These are phyloP conservation scores for Karalla daura DNA, from an alignment of 2,797 vertebrate species.

Conservation along the genomic window DNA sequence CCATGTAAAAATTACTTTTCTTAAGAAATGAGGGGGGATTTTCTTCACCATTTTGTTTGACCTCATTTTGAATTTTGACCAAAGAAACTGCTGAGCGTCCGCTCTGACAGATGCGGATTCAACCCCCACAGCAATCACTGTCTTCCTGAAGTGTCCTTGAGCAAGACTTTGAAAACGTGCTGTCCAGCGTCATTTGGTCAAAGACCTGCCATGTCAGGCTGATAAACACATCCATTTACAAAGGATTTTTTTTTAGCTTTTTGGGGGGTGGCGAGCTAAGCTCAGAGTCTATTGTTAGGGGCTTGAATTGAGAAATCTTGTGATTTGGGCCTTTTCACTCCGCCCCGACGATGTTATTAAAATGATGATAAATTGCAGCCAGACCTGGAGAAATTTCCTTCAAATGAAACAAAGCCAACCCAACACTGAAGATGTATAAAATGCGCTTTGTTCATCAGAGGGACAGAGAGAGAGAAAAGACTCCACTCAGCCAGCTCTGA, in stretches of 20 bases:
- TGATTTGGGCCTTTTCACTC: constrained; percentile 39
- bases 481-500: constrained; percentile 93
- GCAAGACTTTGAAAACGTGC: constrained; percentile 1
- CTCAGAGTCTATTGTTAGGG: constrained; percentile 33
- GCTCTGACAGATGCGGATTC: neutral
- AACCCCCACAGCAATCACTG: constrained; percentile 1
- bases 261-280: neutral
- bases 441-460: constrained; percentile 90
- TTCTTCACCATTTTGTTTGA: neutral
- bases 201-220: constrained; percentile 23
- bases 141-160: constrained; percentile 11
- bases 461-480: constrained; percentile 76
- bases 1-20: neutral
- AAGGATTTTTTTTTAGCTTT: constrained; percentile 26
- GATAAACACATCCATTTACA: constrained; percentile 26
- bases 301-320: constrained; percentile 41
- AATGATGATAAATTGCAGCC: constrained; percentile 91
- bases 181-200: constrained; percentile 10
- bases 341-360: constrained; percentile 63
- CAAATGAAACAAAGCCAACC: constrained; percentile 86
- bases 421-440: constrained; percentile 88
- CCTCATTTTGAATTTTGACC: neutral
- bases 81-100: neutral
- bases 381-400: constrained; percentile 91
- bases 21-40: too few relatives aligned